These are phyloP conservation scores for Cuculus canorus DNA, from an alignment of 2,797 vertebrate genomes.

Conservation along the genomic window DNA sequence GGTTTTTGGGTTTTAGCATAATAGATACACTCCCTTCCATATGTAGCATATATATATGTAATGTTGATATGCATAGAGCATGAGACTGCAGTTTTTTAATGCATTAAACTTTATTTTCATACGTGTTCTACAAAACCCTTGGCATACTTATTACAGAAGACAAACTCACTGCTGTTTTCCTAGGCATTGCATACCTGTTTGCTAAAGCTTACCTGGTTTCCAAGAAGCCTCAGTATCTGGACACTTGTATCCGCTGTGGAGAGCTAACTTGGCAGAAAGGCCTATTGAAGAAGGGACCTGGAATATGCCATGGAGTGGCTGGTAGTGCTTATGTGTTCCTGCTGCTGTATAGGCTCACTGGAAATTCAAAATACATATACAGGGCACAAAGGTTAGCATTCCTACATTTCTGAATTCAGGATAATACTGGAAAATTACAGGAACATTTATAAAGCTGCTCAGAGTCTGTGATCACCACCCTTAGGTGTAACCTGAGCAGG, in stretches of 20 bases:
- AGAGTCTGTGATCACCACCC: neutral
- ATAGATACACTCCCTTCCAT: neutral
- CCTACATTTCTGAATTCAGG: neutral
- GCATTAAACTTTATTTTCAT: neutral
- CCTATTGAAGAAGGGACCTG: constrained; percentile 89
- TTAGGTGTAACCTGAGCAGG: rapidly evolving
- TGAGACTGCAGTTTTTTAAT: neutral
- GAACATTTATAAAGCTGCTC: neutral
- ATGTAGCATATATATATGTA: neutral
- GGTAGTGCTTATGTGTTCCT: constrained; percentile 91
- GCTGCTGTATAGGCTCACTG: constrained; percentile 88
- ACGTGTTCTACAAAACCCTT: neutral
- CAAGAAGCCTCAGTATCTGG: constrained; percentile 90
- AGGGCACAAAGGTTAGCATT: constrained; percentile 85
- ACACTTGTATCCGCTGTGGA: constrained; percentile 88
- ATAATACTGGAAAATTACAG: neutral
- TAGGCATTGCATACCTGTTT: constrained; percentile 91
- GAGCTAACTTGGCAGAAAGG: constrained; percentile 91
- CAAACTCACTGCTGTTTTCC: constrained; percentile 50
- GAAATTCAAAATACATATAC: constrained; percentile 90
- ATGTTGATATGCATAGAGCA: rapidly evolving
- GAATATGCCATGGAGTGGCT: constrained; percentile 89
- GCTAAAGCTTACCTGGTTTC: constrained; percentile 91
- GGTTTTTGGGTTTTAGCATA: neutral
- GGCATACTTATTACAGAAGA: neutral